A percentile compares a stretch with the other conserved stretches of the same genome.
These are phyloP conservation scores for Progne subis DNA, from an alignment of 2,113 vertebrate genomes.

Conservation along the genomic window DNA sequence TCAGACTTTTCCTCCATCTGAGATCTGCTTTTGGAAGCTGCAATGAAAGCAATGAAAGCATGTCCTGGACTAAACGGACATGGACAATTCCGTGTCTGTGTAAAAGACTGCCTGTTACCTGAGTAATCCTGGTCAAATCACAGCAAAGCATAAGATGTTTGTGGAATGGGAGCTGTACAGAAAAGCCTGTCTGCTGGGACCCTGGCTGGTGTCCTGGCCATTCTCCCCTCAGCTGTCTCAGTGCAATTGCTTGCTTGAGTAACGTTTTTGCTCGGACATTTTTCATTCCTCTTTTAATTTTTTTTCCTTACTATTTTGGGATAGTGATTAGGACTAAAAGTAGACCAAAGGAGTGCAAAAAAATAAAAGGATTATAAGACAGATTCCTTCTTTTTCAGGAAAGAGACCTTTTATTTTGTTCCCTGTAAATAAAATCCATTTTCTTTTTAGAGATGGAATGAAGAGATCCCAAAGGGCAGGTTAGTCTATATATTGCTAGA, in stretches of 20 bases:
- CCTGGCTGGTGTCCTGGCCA: rapidly evolving
- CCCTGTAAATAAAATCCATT: not conserved
- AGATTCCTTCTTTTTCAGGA: not conserved
- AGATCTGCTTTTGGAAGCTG: not conserved
- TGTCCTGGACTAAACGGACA: not conserved
- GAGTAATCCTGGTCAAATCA: not conserved
- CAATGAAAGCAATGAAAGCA: rapidly evolving
- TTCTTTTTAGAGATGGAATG: not conserved
- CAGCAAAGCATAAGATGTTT: not conserved
- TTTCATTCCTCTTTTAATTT: not conserved
- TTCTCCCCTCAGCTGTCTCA: not conserved
- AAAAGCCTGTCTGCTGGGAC: not conserved
- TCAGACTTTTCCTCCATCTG: not conserved
- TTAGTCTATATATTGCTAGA: not conserved
- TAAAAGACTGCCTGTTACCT: not conserved
- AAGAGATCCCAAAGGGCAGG: not conserved
- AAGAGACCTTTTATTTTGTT: not conserved
- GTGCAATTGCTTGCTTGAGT: not conserved
- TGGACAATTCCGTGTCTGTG: rapidly evolving
- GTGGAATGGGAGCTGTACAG: not conserved
- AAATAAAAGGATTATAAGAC: not conserved
- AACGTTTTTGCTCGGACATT: not conserved
- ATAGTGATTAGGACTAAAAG: not conserved
- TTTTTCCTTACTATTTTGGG: not conserved
- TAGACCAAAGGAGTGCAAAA: not conserved